Percentiles rank a stretch among this genome's conserved stretches.
phyloP scores from a whole-genome alignment of 2,113 vertebrate species.

The Nycticorax nycticorax region DNA sequence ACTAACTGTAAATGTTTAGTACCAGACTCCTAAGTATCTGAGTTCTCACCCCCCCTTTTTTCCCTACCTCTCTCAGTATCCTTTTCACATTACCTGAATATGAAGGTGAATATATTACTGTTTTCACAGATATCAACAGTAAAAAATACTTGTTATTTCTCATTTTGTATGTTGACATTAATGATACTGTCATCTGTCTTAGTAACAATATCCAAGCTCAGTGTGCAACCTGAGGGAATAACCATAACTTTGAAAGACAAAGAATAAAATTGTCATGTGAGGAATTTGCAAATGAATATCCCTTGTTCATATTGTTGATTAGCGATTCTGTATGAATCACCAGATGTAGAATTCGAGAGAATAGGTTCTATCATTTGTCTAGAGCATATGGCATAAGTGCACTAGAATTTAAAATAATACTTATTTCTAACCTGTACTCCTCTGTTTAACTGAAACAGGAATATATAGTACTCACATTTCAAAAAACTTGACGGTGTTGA shows the following conservation, averaged over 20 bases:
- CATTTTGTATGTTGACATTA: neutral
- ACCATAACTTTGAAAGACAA: neutral
- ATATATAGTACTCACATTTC: neutral
- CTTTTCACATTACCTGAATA: neutral
- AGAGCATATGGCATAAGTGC: neutral
- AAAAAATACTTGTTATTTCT: neutral
- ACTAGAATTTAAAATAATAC: neutral
- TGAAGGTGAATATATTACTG: neutral
- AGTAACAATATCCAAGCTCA: neutral
- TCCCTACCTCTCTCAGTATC: neutral
- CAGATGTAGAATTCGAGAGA: neutral
- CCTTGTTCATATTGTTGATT: neutral
- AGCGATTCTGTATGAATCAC: neutral
- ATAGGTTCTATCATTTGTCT: neutral
- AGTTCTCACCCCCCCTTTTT: neutral
- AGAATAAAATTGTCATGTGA: neutral
- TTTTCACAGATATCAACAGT: neutral
- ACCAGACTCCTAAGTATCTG: neutral
- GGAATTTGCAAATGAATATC: neutral
- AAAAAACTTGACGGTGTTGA: neutral
- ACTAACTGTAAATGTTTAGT: neutral
- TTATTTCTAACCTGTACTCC: neutral
- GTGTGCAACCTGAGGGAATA: neutral
- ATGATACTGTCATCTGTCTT: neutral
- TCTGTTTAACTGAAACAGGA: neutral